Evolutionary conservation across 2,797 vertebrate genomes (phyloP), one percentile per base, ranked within the genome.

Genomic region (Onychomys leucogaster): DNA sequence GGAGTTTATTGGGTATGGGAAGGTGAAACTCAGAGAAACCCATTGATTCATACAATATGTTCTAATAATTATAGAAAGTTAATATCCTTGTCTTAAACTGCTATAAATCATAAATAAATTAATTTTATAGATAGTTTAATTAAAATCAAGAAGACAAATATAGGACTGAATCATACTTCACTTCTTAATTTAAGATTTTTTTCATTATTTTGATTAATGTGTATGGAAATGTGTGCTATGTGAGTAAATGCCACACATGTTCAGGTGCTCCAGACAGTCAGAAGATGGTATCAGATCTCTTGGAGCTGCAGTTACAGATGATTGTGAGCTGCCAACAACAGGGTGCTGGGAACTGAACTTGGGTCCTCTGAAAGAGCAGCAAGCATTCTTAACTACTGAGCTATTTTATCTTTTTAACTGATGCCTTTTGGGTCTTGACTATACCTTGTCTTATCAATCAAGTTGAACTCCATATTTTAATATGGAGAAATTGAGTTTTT

Each of bases 81-180:
- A 77, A 55, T 80, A 92, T 63, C 43, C 21, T 63, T 94, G 41
- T 94, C 89, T 88, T 23, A 78, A 89, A 49, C 63, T 80, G 13
- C 14, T 77, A 19, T 49, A 75, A 75, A 63, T 41, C 73, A 86
- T 77, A 96, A 85, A 43, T 41, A 85, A 52, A 87, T 94, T 96
- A 10, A 81, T 86, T 71, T 81, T 94, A 69, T 63, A 87, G 37
- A 11, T 94, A n/a, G 49, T 63, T 81, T 65, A 92, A 73, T 55
- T 57, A 59, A 75, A 32, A 75, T 37, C 14, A 91, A 90, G 69
- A 90, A 96, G 78, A 78, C 43, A 91, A 71, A 67, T 41, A 5
- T 41, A 77, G 69, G 91, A 77, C 59, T 29, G 82, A 41, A 81
- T 85, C 17, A 87, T 69, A 41, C 34, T 71, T 71, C 17, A 73